These are phyloP conservation scores for Chrysochloris asiatica DNA, from an alignment of 2,113 vertebrate species.

Conservation along the genomic window DNA sequence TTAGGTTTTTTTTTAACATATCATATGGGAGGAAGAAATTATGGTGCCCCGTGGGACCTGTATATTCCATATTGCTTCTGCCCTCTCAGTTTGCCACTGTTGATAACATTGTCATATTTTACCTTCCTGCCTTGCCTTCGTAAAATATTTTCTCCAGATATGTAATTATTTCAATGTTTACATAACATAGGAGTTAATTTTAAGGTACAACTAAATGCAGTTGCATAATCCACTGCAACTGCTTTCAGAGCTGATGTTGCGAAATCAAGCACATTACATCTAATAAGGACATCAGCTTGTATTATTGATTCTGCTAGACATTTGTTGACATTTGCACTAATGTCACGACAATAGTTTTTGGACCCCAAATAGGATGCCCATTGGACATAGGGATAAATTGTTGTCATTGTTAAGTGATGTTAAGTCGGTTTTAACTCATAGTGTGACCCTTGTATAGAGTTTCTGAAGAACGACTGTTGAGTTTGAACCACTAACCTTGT, in stretches of 20 bases:
- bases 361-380: neutral
- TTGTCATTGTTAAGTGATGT: too few relatives aligned
- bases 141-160: neutral
- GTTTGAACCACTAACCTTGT: too few relatives aligned
- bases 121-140: neutral
- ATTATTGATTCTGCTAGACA: neutral
- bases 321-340: neutral
- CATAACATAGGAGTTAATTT: neutral
- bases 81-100: neutral
- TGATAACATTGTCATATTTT: neutral
- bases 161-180: constrained; percentile 21
- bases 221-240: neutral
- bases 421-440: too few relatives aligned
- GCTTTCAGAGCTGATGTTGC: neutral
- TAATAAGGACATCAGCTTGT: neutral
- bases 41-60: neutral
- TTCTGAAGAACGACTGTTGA: too few relatives aligned
- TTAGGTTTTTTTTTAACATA: neutral
- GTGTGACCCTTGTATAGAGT: too few relatives aligned
- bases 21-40: neutral
- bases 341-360: neutral
- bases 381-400: too few relatives aligned
- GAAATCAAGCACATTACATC: neutral
- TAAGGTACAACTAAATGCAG: neutral
- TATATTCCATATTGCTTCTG: neutral